phyloP scores from a whole-genome alignment of 2,888 invertebrate species.

The Hololepta plana region DNA sequence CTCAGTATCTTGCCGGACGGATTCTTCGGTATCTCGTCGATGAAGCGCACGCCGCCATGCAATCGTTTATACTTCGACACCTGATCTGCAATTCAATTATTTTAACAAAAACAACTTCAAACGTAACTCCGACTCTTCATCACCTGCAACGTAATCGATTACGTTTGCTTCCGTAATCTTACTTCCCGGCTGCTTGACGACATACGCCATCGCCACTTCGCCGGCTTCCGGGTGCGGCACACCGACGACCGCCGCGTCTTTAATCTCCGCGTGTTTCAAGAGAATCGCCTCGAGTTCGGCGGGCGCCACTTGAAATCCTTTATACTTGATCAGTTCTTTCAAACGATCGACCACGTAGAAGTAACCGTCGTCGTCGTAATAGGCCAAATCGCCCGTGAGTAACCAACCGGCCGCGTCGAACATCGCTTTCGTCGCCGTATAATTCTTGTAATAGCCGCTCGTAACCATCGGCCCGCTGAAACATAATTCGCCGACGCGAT shows the following conservation, averaged over 20 bases:
- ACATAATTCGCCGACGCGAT: constrained; percentile 61
- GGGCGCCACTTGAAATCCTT: constrained; percentile 72
- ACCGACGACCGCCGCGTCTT: no score
- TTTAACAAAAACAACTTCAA: no score
- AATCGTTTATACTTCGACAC: constrained; percentile 42
- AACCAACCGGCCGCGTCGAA: constrained; percentile 61
- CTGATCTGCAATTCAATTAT: no score
- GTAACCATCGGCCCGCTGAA: constrained; percentile 48
- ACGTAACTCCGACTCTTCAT: no score
- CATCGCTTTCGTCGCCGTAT: constrained; percentile 38
- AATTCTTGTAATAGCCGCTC: constrained; percentile 50
- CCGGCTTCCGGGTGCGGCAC: constrained; percentile 54
- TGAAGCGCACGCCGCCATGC: constrained; percentile 46
- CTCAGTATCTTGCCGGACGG: constrained; percentile 51
- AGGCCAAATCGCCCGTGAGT: constrained; percentile 67
- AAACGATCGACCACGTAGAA: constrained; percentile 71
- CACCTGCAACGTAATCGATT: constrained; percentile 29
- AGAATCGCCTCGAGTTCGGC: no score
- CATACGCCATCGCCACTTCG: constrained; percentile 59
- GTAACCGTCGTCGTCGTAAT: constrained; percentile 56
- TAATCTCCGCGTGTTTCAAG: no score
- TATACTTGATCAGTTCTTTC: constrained; percentile 83
- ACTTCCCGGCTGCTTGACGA: constrained; percentile 46
- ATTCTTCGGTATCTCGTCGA: constrained; percentile 47
- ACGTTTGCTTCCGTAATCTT: constrained; percentile 28